A percentile compares a stretch with the other conserved stretches of the same genome.
phyloP scores from a whole-genome alignment of 2,113 vertebrate genomes.

The Heliornis fulica region DNA sequence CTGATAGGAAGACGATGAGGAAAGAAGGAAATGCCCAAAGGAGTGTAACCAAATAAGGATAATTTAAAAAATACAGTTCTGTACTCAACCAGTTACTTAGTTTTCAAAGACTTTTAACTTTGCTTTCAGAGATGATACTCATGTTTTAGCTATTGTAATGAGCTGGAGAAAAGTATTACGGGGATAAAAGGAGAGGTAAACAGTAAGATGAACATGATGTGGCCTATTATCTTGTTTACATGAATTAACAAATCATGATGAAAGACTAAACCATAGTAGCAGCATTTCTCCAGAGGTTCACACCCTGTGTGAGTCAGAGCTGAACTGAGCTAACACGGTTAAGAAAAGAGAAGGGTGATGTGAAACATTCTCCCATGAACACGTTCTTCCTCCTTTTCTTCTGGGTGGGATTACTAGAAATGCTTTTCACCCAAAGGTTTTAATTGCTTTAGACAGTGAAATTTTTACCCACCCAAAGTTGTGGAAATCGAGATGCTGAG shows the following conservation, averaged over 20 bases:
- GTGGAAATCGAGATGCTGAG: neutral
- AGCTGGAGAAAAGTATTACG: neutral
- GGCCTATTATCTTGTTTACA: neutral
- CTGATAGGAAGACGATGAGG: neutral
- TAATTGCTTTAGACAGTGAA: neutral
- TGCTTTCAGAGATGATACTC: too few species aligned
- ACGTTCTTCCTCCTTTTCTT: neutral
- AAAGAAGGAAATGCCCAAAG: neutral
- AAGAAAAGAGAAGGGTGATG: neutral
- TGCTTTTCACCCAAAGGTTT: neutral
- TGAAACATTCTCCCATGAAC: neutral
- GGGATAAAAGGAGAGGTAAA: neutral
- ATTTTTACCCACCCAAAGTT: neutral
- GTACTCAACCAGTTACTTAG: neutral
- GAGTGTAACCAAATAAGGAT: neutral
- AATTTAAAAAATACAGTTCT: neutral
- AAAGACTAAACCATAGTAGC: slow-evolving; percentile 35
- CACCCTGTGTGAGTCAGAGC: slow-evolving; percentile 43
- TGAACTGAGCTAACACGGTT: neutral
- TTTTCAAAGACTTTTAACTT: neutral
- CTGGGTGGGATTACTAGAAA: neutral
- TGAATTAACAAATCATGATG: slow-evolving; percentile 24
- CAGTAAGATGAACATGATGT: neutral
- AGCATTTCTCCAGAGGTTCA: slow-evolving; percentile 32
- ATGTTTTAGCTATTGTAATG: neutral